Base-by-base conservation (phyloP, 2,888 invertebrate genomes). In the Endotricha flammealis region DNA sequence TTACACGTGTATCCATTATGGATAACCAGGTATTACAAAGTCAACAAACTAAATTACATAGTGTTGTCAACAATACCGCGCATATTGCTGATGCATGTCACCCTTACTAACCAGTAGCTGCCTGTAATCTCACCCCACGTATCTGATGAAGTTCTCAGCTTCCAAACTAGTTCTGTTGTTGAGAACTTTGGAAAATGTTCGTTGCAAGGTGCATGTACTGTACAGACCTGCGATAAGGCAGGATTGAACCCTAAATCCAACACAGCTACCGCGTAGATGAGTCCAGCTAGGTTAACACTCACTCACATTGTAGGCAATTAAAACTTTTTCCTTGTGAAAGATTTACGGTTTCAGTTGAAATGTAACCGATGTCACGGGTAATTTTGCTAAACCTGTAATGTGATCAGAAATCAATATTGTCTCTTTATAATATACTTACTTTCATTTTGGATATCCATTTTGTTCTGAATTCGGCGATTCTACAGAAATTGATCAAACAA, bases 141-240 rank as follows among this genome's bases (percentile, higher is more conserved):
- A 39, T 30, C 39, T 47, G 47, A 44, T 47, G 41, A 76, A 85
- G 83, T 85, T 85, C 74, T 68, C 64, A 80, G 77, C 81, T 83
- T 71, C 75, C 68, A 72, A 85, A 83, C 83, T 81, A 82, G 82
- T 82, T 83, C 69, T 70, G 72, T 72, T 77, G 80, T 77, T 64
- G 66, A 68, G 74, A 83, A 81, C 69, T 83, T 83, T 60, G 60
- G 61, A 66, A 65, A 62, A 57, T 64, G 66, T 57, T 64, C 64
- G 62, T 64, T 64, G 74, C 78, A 66, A 78, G 72, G 66, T 71
- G 73, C 71, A 81, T 79, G 73, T 72, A 66, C 69, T 59, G 56
- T 33, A 73, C 71, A 72, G 69, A 74, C 60, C 64, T 58, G 53
- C 70, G 81, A 82, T 81, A 80, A 76, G 66, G 72, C 64, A 56